phyloP scores from a whole-genome alignment of 2,797 vertebrate species.

The Halcyon badia region DNA sequence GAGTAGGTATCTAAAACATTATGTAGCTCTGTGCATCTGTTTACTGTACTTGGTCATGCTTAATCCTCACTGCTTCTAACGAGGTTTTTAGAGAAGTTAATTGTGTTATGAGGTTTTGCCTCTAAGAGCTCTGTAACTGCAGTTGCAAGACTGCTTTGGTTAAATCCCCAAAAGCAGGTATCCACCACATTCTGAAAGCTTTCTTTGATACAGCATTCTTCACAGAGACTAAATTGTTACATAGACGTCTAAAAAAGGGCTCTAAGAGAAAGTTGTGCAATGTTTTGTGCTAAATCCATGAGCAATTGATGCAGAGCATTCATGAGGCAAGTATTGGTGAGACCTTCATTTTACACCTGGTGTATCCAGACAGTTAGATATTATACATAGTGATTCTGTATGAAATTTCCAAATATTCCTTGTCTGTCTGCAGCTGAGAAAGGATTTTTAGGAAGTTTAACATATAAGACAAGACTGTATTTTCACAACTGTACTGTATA shows the following conservation, averaged over 20 bases:
- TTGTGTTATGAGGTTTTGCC: slow-evolving; percentile 21
- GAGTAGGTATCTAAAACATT: slow-evolving; percentile 43
- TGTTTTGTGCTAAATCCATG: background rate
- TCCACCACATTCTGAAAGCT: background rate
- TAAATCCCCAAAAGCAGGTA: background rate
- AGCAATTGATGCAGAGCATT: background rate
- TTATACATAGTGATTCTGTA: background rate
- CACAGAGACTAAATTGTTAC: background rate
- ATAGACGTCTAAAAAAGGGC: background rate
- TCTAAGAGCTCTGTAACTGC: background rate
- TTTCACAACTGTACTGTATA: background rate
- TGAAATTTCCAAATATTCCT: background rate
- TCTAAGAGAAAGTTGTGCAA: background rate
- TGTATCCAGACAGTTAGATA: background rate
- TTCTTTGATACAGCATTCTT: background rate
- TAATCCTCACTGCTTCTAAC: slow-evolving; percentile 35
- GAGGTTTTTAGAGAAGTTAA: slow-evolving; percentile 21
- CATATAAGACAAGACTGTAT: background rate
- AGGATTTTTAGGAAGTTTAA: background rate
- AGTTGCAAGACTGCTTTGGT: background rate
- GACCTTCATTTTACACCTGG: background rate
- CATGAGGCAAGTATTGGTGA: rapidly evolving
- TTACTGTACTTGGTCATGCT: slow-evolving; percentile 20
- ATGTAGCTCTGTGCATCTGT: slow-evolving; percentile 1
- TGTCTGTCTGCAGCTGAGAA: background rate